A percentile compares a stretch with the other conserved stretches of the same genome.
phyloP scores from a whole-genome alignment of 2,113 vertebrate genomes.

The Archocentrus centrarchus region DNA sequence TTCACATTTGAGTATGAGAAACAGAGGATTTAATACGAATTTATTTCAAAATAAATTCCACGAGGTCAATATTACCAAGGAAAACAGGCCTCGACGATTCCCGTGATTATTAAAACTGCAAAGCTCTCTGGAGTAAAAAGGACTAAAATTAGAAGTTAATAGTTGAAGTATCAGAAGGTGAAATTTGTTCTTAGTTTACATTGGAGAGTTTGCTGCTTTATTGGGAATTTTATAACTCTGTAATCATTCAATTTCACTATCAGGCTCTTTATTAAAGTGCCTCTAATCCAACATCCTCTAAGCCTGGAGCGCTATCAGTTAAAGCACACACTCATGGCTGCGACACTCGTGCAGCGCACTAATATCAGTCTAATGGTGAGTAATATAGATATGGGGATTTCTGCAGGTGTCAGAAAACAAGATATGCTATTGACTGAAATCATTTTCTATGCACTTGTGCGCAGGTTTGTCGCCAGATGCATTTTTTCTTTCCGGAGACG shows the following conservation, averaged over 20 bases:
- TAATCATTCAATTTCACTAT: not conserved
- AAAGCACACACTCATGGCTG: slow-evolving; percentile 37
- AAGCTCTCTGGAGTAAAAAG: too few relatives aligned
- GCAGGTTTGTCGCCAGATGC: not conserved
- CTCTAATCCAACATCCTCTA: slow-evolving; percentile 20
- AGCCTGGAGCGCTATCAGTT: slow-evolving; percentile 50
- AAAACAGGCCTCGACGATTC: too few relatives aligned
- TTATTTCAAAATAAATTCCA: not conserved
- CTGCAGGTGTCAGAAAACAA: slow-evolving; percentile 53
- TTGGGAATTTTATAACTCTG: not conserved
- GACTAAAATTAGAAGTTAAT: not conserved
- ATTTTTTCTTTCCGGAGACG: not conserved
- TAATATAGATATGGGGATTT: slow-evolving; percentile 73
- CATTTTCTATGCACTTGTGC: not conserved
- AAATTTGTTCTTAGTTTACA: not conserved
- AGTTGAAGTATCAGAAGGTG: not conserved
- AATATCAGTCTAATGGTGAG: slow-evolving; percentile 66
- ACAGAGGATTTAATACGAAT: not conserved
- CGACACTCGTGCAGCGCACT: slow-evolving; percentile 22
- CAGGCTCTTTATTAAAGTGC: slow-evolving; percentile 26
- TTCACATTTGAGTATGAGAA: not conserved
- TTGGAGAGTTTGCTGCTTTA: not conserved
- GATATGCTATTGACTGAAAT: slow-evolving; percentile 62
- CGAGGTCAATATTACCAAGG: not conserved
- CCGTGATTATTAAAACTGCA: too few relatives aligned